These are phyloP conservation scores for Marasmarcha lunaedactyla DNA, from an alignment of 2,888 invertebrate genomes.

Conservation along the genomic window DNA sequence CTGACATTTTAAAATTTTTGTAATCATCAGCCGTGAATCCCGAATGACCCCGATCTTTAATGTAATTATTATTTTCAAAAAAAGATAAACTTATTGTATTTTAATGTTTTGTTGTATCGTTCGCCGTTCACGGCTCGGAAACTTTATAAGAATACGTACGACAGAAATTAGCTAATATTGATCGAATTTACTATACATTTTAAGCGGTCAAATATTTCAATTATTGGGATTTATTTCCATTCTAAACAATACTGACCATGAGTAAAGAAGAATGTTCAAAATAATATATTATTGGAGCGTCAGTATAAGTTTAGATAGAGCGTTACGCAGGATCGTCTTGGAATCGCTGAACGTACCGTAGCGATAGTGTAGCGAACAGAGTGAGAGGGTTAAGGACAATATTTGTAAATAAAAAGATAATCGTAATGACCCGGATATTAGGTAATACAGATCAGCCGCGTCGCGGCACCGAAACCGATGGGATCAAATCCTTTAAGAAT, in stretches of 20 bases:
- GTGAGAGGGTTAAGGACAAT: slow-evolving; percentile 72
- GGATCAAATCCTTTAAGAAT: slow-evolving; percentile 72
- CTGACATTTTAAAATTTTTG: slow-evolving; percentile 44
- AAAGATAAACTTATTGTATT: slow-evolving; percentile 2
- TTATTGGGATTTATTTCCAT: slow-evolving; percentile 47
- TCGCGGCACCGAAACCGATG: slow-evolving; percentile 60
- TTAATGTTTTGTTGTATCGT: slow-evolving; percentile 16
- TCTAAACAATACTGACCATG: slow-evolving; percentile 49
- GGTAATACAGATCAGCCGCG: slow-evolving; percentile 51
- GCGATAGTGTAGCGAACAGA: slow-evolving; percentile 65
- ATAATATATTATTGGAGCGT: slow-evolving; percentile 43
- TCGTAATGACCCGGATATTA: slow-evolving; percentile 61
- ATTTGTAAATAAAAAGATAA: slow-evolving; percentile 65
- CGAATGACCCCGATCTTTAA: slow-evolving; percentile 2
- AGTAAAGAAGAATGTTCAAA: slow-evolving; percentile 42
- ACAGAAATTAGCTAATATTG: slow-evolving; percentile 53
- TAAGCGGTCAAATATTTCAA: slow-evolving; percentile 59
- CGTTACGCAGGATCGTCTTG: slow-evolving; percentile 59
- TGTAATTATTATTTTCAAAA: neutral
- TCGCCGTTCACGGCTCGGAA: slow-evolving; percentile 36
- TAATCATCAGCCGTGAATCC: slow-evolving; percentile 31
- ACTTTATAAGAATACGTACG: slow-evolving; percentile 33
- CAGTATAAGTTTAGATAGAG: slow-evolving; percentile 28
- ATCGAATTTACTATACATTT: slow-evolving; percentile 69
- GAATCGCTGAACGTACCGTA: slow-evolving; percentile 59